These are phyloP conservation scores for Hirudo medicinalis DNA, from an alignment of 1,140 invertebrate genomes.

Conservation along the genomic window DNA sequence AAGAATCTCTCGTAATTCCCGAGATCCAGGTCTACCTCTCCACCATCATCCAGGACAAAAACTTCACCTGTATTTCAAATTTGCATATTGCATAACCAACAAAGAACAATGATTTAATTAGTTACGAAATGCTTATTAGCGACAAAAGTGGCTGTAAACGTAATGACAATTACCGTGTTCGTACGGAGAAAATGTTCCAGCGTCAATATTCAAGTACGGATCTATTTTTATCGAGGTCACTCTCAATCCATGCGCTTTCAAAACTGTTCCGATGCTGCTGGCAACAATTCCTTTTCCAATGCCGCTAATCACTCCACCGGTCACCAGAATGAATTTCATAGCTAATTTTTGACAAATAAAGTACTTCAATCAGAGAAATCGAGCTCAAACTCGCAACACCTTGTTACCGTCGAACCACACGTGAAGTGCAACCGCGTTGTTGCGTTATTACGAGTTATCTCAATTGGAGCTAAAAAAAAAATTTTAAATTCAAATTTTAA, in stretches of 20 bases:
- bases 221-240: conserved; percentile 98
- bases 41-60: conserved; percentile 95
- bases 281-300: conserved; percentile 96
- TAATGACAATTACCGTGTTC: conserved; percentile 67
- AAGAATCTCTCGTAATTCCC: conserved; percentile 98
- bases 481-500: too few relatives aligned
- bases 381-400: too few relatives aligned
- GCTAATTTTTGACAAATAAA: neutral
- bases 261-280: conserved; percentile 81
- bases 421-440: too few relatives aligned
- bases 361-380: too few relatives aligned
- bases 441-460: too few relatives aligned
- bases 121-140: too few relatives aligned
- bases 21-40: conserved; percentile 95
- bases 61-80: conserved; percentile 66
- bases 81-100: too few relatives aligned
- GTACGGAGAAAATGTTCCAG: conserved; percentile 94
- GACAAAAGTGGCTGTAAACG: too few relatives aligned
- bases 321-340: conserved; percentile 94
- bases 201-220: conserved; percentile 96
- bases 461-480: too few relatives aligned
- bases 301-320: conserved; percentile 92
- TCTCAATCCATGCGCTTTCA: conserved; percentile 77
- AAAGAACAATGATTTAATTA: too few relatives aligned
- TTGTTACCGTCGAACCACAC: too few relatives aligned